Percentiles rank a stretch among this genome's conserved stretches.
Conservation (phyloP, 2,113 vertebrate species). For the Rynchops niger region DNA sequence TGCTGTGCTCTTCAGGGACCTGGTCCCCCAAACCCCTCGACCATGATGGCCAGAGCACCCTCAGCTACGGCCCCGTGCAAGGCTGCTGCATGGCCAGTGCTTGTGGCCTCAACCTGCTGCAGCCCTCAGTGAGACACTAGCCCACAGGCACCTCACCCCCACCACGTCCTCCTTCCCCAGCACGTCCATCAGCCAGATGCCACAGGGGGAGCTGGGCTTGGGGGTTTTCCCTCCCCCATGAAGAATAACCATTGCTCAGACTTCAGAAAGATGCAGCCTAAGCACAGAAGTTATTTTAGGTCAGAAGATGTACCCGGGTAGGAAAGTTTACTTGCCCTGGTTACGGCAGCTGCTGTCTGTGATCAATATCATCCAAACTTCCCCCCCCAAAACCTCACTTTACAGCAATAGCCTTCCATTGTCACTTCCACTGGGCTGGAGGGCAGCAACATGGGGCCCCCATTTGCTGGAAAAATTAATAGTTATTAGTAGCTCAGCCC, state of each 20-base stretch:
- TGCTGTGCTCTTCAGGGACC: background rate
- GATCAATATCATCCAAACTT: background rate
- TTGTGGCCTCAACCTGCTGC: background rate
- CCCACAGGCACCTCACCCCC: background rate
- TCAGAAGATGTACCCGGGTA: background rate
- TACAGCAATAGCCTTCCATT: background rate
- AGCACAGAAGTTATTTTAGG: background rate
- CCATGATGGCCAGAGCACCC: background rate
- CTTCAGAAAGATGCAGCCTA: background rate
- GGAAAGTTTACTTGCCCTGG: background rate
- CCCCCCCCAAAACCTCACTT: background rate
- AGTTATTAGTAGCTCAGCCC: background rate
- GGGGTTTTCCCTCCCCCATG: background rate
- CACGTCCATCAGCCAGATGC: background rate
- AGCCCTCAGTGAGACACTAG: background rate
- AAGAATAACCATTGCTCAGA: background rate
- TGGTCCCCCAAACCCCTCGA: background rate
- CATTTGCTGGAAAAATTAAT: background rate
- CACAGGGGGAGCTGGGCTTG: accelerated
- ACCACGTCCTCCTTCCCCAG: background rate
- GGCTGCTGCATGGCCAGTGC: accelerated
- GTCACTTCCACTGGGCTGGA: background rate
- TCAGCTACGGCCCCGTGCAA: accelerated
- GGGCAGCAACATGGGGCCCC: accelerated
- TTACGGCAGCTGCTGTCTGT: background rate